phyloP scores from a whole-genome alignment of 2,888 invertebrate species.

The Onchidella celtica region DNA sequence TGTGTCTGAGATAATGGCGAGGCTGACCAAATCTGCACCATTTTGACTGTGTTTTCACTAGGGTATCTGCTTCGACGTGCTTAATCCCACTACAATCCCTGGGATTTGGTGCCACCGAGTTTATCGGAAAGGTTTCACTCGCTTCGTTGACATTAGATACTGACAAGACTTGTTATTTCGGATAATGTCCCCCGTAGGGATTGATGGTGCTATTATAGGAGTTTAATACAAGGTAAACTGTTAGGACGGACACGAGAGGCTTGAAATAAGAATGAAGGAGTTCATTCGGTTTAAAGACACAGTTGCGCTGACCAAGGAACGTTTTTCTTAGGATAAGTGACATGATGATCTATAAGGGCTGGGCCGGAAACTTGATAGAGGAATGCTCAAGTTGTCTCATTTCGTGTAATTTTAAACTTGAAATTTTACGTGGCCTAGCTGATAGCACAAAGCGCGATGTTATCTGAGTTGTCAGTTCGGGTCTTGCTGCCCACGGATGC shows the following conservation, averaged over 20 bases:
- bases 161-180: neutral
- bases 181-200: neutral
- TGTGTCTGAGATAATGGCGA: neutral
- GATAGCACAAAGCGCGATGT: no score
- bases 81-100: slow-evolving; percentile 16
- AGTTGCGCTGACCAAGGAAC: neutral
- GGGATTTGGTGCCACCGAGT: slow-evolving; percentile 26
- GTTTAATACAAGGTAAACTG: slow-evolving; percentile 17
- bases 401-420: no score
- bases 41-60: slow-evolving; percentile 19
- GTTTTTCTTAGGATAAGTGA: neutral
- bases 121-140: slow-evolving; percentile 2
- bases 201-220: slow-evolving; percentile 7
- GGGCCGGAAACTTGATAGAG: no score
- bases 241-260: neutral
- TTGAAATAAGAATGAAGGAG: neutral
- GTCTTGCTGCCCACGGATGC: no score
- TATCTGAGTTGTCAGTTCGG: no score
- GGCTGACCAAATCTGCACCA: neutral
- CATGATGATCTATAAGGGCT: neutral
- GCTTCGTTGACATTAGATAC: slow-evolving; percentile 29
- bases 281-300: neutral
- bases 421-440: no score
- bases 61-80: neutral
- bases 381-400: no score